phyloP scores from a whole-genome alignment of 2,888 invertebrate genomes.

The Stegana nigrithorax region DNA sequence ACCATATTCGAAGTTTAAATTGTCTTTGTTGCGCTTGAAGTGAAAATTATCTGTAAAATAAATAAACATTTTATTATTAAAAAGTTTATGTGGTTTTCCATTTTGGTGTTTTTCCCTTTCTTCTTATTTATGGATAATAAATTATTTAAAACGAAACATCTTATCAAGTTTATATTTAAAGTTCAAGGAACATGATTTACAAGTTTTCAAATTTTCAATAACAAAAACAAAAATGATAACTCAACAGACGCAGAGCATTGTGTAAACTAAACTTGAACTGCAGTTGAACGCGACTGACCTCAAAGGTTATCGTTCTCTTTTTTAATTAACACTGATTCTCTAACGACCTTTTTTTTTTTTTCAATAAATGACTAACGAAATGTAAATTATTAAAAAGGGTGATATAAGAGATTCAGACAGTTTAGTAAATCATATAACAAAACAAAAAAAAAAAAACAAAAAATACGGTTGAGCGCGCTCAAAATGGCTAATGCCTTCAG shows the following conservation, averaged over 20 bases:
- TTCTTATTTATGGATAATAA: too few species aligned
- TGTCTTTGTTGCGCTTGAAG: neutral
- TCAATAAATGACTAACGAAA: too few species aligned
- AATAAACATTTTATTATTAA: neutral
- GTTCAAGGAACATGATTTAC: neutral
- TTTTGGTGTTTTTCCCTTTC: neutral
- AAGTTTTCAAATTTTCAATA: neutral
- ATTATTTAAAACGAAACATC: too few species aligned
- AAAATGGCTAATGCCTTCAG: too few species aligned
- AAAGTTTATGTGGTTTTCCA: neutral
- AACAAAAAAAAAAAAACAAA: neutral
- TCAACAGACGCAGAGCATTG: neutral
- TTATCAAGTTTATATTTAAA: neutral
- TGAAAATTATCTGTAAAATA: neutral
- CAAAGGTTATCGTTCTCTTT: slow-evolving; percentile 52
- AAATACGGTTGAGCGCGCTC: neutral
- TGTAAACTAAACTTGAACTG: slow-evolving; percentile 34
- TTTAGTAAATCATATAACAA: too few species aligned
- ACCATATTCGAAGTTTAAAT: neutral
- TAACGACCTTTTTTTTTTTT: slow-evolving; percentile 20
- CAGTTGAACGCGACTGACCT: slow-evolving; percentile 38
- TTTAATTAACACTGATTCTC: slow-evolving; percentile 50
- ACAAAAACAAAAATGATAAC: neutral
- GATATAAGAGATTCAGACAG: too few species aligned
- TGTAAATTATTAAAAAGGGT: too few species aligned